phyloP scores from a whole-genome alignment of 2,888 invertebrate species.

The Drosophila subquinaria region DNA sequence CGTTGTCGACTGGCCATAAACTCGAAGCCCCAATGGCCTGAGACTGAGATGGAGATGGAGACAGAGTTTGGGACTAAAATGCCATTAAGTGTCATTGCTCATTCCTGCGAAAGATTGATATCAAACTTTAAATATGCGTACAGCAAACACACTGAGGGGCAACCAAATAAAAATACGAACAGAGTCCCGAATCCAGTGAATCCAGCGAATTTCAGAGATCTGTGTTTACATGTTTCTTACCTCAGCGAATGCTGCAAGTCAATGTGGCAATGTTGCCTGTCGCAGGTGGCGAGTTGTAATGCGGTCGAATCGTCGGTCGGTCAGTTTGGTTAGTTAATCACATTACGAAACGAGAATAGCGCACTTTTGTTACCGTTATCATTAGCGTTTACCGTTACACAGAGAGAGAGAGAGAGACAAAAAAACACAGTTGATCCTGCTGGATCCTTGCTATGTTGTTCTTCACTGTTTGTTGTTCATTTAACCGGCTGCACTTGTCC shows the following conservation, averaged over 20 bases:
- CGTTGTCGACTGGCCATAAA: slow-evolving; percentile 57
- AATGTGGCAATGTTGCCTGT: slow-evolving; percentile 34
- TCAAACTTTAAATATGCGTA: slow-evolving; percentile 76
- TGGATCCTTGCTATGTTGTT: slow-evolving; percentile 40
- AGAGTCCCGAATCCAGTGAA: slow-evolving; percentile 22
- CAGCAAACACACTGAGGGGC: slow-evolving; percentile 32
- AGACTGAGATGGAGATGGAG: slow-evolving; percentile 10
- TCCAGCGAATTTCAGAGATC: slow-evolving; percentile 23
- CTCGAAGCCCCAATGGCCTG: slow-evolving; percentile 15
- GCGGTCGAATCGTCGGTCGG: slow-evolving; percentile 21
- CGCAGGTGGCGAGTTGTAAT: slow-evolving; percentile 56
- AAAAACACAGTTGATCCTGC: slow-evolving; percentile 39
- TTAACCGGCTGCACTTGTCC: slow-evolving; percentile 76
- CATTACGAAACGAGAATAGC: slow-evolving; percentile 46
- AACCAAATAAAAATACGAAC: slow-evolving; percentile 22
- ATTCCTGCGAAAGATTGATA: slow-evolving; percentile 79
- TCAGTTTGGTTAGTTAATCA: slow-evolving; percentile 53
- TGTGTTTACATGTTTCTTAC: slow-evolving; percentile 37
- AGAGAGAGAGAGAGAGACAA: background rate
- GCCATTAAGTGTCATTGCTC: slow-evolving; percentile 80
- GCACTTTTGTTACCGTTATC: slow-evolving; percentile 51
- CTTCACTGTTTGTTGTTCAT: slow-evolving; percentile 16
- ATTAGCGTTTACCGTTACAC: slow-evolving; percentile 18
- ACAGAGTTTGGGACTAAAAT: slow-evolving; percentile 58
- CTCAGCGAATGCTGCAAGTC: slow-evolving; percentile 49